Evolutionary conservation across 2,113 vertebrate genomes (phyloP).

Genomic region (Saguinus imperator): DNA sequence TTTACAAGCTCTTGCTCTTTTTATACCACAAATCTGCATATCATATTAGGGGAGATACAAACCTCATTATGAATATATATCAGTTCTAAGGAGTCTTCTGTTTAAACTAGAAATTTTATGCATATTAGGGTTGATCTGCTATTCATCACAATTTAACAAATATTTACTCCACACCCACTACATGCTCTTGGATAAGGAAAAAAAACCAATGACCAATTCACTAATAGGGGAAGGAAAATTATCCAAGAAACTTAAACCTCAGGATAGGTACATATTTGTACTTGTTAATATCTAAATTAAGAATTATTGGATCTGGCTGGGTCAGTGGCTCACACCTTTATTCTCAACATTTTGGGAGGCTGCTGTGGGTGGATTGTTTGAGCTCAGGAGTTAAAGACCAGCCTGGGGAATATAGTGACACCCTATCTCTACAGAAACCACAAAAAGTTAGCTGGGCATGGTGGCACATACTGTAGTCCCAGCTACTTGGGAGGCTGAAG

Average conservation of each 20-base stretch:
- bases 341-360: not conserved
- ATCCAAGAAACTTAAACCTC: not conserved
- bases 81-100: not conserved
- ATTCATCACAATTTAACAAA: constrained; percentile 22
- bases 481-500: not conserved
- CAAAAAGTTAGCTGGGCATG: not conserved
- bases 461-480: not conserved
- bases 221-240: not conserved
- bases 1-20: constrained; percentile 11
- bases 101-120: constrained; percentile 26
- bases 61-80: not conserved
- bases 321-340: not conserved
- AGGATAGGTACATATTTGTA: not conserved
- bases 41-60: not conserved
- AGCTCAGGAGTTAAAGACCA: not conserved
- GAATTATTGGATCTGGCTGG: not conserved
- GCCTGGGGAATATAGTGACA: not conserved
- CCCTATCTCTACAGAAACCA: not conserved
- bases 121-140: not conserved
- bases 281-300: not conserved
- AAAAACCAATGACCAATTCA: not conserved
- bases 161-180: not conserved
- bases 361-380: not conserved
- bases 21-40: not conserved
- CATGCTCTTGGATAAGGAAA: constrained; percentile 28